Conservation (phyloP, 1,140 invertebrate species). For the Anadara kagoshimensis region DNA sequence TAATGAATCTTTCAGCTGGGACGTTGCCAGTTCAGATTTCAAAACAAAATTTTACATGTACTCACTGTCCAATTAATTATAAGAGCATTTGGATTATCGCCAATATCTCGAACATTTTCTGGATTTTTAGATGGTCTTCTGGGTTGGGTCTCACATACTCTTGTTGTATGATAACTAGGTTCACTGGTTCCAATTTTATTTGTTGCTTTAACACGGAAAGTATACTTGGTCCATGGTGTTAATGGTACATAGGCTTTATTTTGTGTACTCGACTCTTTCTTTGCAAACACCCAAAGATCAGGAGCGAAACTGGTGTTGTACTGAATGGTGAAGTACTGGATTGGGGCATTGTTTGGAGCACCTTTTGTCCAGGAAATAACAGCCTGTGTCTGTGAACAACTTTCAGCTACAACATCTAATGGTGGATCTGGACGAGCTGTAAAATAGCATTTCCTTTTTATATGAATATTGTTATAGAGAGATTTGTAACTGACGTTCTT, state of each 20-base stretch:
- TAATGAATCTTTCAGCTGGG: too few species aligned
- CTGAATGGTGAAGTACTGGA: slow-evolving; percentile 93
- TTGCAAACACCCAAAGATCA: slow-evolving; percentile 83
- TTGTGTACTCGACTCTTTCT: slow-evolving; percentile 44
- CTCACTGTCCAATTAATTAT: slow-evolving; percentile 95
- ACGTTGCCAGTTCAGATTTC: too few species aligned
- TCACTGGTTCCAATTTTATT: slow-evolving; percentile 89
- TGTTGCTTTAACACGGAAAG: slow-evolving; percentile 92
- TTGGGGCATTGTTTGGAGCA: slow-evolving; percentile 91
- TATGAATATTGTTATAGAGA: too few species aligned
- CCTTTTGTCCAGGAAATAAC: slow-evolving; percentile 86
- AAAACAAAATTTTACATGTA: too few species aligned
- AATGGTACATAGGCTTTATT: slow-evolving; percentile 49
- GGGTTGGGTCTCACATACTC: slow-evolving; percentile 76
- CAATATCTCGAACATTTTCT: slow-evolving; percentile 93
- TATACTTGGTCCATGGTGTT: slow-evolving; percentile 94
- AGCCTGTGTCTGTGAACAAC: slow-evolving; percentile 79
- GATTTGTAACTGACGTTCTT: too few species aligned
- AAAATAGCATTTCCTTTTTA: slow-evolving; percentile 18
- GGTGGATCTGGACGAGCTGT: slow-evolving; percentile 95
- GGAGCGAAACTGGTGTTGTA: slow-evolving; percentile 96
- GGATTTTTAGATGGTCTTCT: slow-evolving; percentile 96
- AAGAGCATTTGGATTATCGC: slow-evolving; percentile 84
- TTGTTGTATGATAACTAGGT: slow-evolving; percentile 54
- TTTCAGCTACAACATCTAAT: slow-evolving; percentile 74